Evolutionary conservation across 2,888 invertebrate genomes (phyloP).

Genomic region (Meandrusa payeni): DNA sequence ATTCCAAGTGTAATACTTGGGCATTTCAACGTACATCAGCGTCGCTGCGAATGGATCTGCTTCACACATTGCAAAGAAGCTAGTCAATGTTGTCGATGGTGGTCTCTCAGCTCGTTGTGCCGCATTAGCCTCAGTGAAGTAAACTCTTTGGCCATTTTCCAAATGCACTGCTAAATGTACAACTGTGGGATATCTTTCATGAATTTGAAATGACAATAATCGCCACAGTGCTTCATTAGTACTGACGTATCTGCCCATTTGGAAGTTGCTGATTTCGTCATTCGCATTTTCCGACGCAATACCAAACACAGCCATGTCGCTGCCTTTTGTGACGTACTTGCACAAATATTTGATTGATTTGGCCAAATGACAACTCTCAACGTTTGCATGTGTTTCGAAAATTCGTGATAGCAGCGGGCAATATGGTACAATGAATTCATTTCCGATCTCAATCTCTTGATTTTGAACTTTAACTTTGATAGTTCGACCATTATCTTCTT

Average conservation of each 20-base stretch:
- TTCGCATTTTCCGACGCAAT: constrained; percentile 26
- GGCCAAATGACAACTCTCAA: constrained; percentile 34
- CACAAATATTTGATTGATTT: too few relatives aligned
- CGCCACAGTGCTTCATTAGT: constrained; percentile 32
- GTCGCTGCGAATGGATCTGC: constrained; percentile 28
- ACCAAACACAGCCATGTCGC: constrained; percentile 30
- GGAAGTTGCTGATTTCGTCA: constrained; percentile 19
- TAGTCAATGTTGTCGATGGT: constrained; percentile 32
- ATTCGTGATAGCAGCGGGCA: constrained; percentile 33
- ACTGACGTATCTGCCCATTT: constrained; percentile 31
- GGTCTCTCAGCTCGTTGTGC: constrained; percentile 30
- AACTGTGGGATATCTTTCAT: constrained; percentile 40
- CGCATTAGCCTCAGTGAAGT: constrained; percentile 29
- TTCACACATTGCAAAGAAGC: constrained; percentile 27
- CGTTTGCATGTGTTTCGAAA: constrained; percentile 32
- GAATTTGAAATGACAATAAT: constrained; percentile 29
- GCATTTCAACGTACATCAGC: constrained; percentile 27
- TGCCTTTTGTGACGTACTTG: constrained; percentile 30
- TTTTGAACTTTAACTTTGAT: constrained; percentile 25
- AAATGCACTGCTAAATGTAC: constrained; percentile 33
- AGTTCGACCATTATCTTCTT: constrained; percentile 29
- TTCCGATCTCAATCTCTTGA: constrained; percentile 26
- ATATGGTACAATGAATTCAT: constrained; percentile 35
- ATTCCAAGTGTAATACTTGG: constrained; percentile 29
- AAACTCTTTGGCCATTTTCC: constrained; percentile 30